Conservation (phyloP, 2,888 invertebrate species). For the Calephelis perditalis region DNA sequence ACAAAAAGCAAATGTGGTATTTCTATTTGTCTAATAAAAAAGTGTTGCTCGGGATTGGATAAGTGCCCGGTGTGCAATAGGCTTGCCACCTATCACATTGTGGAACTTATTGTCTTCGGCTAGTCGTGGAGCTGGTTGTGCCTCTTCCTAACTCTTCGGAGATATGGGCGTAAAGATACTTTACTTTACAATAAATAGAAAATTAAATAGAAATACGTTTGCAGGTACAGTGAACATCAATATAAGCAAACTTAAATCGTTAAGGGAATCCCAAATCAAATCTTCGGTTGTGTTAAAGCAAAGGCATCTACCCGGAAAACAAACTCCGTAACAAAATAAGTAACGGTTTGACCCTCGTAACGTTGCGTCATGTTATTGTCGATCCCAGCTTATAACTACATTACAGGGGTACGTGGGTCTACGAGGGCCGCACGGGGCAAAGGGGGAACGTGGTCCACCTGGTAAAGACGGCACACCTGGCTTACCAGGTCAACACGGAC, state of each 20-base stretch:
- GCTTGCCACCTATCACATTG: too few species aligned
- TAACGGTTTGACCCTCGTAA: conserved; percentile 66
- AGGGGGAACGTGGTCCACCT: conserved; percentile 82
- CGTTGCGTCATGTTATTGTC: conserved; percentile 52
- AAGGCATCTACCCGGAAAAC: conserved; percentile 50
- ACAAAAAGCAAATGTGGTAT: too few species aligned
- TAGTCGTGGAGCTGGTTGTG: too few species aligned
- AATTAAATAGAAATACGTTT: too few species aligned
- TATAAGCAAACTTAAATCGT: not conserved
- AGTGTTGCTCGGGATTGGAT: too few species aligned
- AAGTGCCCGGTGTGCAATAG: too few species aligned
- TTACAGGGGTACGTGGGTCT: conserved; percentile 66
- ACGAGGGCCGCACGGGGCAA: conserved; percentile 80
- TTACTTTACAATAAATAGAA: too few species aligned
- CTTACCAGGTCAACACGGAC: conserved; percentile 71
- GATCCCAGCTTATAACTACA: conserved; percentile 58
- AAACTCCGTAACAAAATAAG: conserved; percentile 65
- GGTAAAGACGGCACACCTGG: conserved; percentile 85
- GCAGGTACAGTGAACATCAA: not conserved
- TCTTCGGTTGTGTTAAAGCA: conserved; percentile 44
- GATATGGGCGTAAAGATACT: too few species aligned
- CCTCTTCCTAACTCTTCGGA: too few species aligned
- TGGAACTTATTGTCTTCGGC: too few species aligned
- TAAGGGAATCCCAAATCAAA: conserved; percentile 4
- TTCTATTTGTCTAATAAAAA: too few species aligned